Evolutionary conservation across 2,888 invertebrate genomes (phyloP), one percentile per base, ranked within the genome.

Genomic region (Cosmorhoe ocellata): DNA sequence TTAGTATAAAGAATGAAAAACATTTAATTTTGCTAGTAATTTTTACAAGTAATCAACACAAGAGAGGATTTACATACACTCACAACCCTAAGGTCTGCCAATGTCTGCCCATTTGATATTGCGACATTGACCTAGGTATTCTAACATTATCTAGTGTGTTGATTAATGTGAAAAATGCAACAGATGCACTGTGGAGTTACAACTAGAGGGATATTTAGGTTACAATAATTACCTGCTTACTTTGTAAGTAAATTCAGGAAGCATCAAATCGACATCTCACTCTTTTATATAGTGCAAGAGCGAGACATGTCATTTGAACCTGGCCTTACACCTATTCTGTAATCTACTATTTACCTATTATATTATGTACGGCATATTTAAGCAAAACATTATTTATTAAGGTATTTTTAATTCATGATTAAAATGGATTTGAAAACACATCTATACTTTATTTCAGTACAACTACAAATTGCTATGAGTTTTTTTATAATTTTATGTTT

Each of bases 361-460:
- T 58, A 51, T 51, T 53, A 48, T 56, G 55, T 58, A 55, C 14
- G 51, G 51, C 54, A 45, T 57, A 51, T n/a, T 51, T 58, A 61
- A 58, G 61, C 58, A 52, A 61, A 58, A 45, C 51, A 51, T 56
- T 56, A 56, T 52, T 51, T 51, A 52, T 50, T 58, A 45, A 54
- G 40, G 51, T 50, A 56, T 56, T 56, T n/a, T 50, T 56, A 58
- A 24, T 49, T 58, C 52, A 58, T 49, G 58, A 62, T 59, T 58
- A 58, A 59, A 62, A 54, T 39, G 42, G 48, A 44, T 51, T 59
- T 55, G 51, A 52, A 58, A 56, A 61, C 53, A 62, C 43, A 51
- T 56, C 18, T 44, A 32, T 55, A 40, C 50, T 46, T 52, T 57
- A 46, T 52, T 56, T 59, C 18, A 45, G 43, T 43, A 42, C 39